Conservation (phyloP, 2,888 invertebrate genomes). For the Biston stratarius region DNA sequence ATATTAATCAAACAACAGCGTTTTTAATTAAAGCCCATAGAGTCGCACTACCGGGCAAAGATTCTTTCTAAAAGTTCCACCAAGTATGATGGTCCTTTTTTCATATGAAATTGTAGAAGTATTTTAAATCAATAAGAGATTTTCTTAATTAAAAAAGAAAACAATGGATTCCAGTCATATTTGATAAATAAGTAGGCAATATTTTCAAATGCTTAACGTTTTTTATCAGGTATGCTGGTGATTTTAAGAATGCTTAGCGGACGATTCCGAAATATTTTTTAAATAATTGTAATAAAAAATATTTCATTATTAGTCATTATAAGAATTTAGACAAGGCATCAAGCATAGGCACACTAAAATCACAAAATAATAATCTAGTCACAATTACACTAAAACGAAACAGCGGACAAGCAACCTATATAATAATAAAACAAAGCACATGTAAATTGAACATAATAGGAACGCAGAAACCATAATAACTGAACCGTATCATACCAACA, state of each 20-base stretch:
- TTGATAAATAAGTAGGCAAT: neutral
- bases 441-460: neutral
- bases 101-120: too few relatives aligned
- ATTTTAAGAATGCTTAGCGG: conserved; percentile 1
- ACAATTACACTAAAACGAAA: conserved; percentile 36
- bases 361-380: conserved; percentile 8
- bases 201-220: neutral
- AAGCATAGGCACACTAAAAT: conserved; percentile 5
- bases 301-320: neutral
- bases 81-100: too few relatives aligned
- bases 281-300: neutral
- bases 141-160: neutral
- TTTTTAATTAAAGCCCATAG: too few relatives aligned
- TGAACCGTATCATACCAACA: conserved; percentile 49
- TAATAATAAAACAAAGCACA: conserved; percentile 52
- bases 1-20: too few relatives aligned
- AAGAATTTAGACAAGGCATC: neutral
- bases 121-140: neutral
- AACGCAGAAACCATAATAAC: conserved; percentile 47
- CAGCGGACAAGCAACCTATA: conserved; percentile 54
- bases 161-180: neutral
- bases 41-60: neutral
- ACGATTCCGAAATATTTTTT: neutral
- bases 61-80: neutral
- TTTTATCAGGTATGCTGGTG: neutral